Percentiles rank a stretch among this genome's conserved stretches.
Conservation (phyloP, 2,888 invertebrate species). For the Arctia plantaginis region DNA sequence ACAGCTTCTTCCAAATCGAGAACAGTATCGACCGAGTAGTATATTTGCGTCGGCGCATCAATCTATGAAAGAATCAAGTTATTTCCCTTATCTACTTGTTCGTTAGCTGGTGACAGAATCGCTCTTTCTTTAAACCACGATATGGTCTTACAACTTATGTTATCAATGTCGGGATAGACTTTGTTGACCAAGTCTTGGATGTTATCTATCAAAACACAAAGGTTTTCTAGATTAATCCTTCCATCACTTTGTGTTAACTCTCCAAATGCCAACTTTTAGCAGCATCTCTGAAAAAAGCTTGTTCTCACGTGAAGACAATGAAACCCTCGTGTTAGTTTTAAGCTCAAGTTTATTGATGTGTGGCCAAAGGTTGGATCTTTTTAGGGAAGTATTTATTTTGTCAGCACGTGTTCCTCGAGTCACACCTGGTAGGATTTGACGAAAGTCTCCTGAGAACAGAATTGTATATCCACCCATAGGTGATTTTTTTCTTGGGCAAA, state of each 20-base stretch:
- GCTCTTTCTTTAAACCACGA: no score
- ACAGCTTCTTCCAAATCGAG: no score
- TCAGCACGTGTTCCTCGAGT: constrained; percentile 47
- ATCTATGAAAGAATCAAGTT: no score
- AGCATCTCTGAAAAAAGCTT: constrained; percentile 48
- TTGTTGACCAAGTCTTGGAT: constrained; percentile 16
- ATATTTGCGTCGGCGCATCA: no score
- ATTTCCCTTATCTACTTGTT: no score
- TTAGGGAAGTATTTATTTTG: constrained; percentile 49
- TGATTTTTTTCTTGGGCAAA: no score
- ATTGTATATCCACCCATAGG: no score
- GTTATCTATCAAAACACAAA: constrained; percentile 31
- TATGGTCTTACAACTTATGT: constrained; percentile 31
- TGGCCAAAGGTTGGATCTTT: constrained; percentile 47
- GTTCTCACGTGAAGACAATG: constrained; percentile 43
- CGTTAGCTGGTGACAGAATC: no score
- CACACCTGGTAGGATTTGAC: constrained; percentile 50
- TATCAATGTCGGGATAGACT: constrained; percentile 43
- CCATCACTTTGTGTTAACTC: constrained; percentile 49
- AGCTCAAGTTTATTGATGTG: constrained; percentile 49
- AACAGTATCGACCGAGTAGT: no score
- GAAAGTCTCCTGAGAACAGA: no score
- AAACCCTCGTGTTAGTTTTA: constrained; percentile 50
- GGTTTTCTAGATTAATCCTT: constrained; percentile 44
- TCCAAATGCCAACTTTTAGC: constrained; percentile 51